A percentile compares a stretch with the other conserved stretches of the same genome.
Conservation (phyloP, 1,140 invertebrate genomes). For the Zaprionus camerounensis region DNA sequence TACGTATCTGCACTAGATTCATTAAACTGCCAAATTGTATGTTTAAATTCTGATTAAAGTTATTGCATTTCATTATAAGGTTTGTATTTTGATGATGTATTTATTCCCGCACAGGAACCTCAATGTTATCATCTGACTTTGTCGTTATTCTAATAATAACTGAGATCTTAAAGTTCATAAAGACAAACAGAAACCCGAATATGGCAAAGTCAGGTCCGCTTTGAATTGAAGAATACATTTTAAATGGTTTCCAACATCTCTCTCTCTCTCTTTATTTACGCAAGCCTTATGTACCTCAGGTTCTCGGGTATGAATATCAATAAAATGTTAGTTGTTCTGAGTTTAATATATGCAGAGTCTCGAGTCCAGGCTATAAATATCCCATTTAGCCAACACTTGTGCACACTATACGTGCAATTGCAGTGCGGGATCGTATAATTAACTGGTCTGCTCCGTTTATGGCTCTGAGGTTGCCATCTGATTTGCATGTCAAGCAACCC, state of each 20-base stretch:
- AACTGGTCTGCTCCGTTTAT: constrained; percentile 31
- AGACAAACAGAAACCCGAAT: not conserved
- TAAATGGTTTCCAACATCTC: not conserved
- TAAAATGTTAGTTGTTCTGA: not conserved
- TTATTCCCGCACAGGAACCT: not conserved
- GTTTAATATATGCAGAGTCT: not conserved
- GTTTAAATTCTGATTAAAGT: too few relatives aligned
- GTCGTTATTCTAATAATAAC: too few relatives aligned
- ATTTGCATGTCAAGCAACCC: constrained; percentile 28
- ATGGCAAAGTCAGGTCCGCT: not conserved
- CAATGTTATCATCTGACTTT: not conserved
- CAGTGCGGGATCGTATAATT: constrained; percentile 7
- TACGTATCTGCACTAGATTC: not conserved
- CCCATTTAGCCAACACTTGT: not conserved
- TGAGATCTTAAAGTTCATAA: not conserved
- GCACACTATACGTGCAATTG: constrained; percentile 27
- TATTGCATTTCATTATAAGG: too few relatives aligned
- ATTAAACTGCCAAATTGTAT: too few relatives aligned
- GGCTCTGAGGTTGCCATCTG: not conserved
- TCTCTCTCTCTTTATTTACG: not conserved
- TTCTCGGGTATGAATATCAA: not conserved
- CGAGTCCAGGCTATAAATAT: not conserved
- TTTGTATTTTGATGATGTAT: too few relatives aligned
- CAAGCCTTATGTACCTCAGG: not conserved
- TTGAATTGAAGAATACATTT: not conserved